Evolutionary conservation across 1,140 invertebrate species (phyloP), one percentile per base, ranked within the genome.

Genomic region (Nixonia krombeini): DNA sequence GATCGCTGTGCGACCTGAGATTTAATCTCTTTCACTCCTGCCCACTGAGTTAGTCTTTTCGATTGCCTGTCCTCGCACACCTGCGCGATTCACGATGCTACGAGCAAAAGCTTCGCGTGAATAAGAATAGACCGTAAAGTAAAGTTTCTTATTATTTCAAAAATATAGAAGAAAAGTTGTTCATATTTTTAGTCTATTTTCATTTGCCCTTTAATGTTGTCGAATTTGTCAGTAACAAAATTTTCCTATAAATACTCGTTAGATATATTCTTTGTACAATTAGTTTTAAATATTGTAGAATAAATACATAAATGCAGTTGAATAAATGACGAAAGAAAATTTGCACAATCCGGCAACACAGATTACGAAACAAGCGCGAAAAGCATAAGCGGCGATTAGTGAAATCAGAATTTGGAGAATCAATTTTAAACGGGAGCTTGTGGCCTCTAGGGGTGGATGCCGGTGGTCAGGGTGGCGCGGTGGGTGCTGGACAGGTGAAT

Each of bases 381-480:
- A n/a, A n/a, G n/a, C n/a, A n/a, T n/a, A n/a, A n/a, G n/a, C n/a
- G n/a, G 21, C 21, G 21, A 3, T 21, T 2, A 21, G 6, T 3
- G 21, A 6, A 21, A 3, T 6, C 23, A 35, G 25, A 15, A 53
- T 12, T 9, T 45, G 9, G 53, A 18, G 23, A 31, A 17, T 9
- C 17, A 16, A 12, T 53, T 49, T 70, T 73, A 75, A 73, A 73
- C 57, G 47, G 66, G 62, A 63, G 53, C 46, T 74, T 76, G 55
- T 81, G 46, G 72, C 57, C 70, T 74, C 66, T 73, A 84, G 82
- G 80, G 73, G 76, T 84, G 76, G 82, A 84, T 66, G 70, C 80
- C 78, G 81, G 82, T 82, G 82, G 74, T 78, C 80, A 80, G 74
- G 81, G 80, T 76, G 80, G 80, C 75, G 73, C 80, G 75, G 75